phyloP scores from a whole-genome alignment of 2,888 invertebrate genomes.

The Lithophane socia region DNA sequence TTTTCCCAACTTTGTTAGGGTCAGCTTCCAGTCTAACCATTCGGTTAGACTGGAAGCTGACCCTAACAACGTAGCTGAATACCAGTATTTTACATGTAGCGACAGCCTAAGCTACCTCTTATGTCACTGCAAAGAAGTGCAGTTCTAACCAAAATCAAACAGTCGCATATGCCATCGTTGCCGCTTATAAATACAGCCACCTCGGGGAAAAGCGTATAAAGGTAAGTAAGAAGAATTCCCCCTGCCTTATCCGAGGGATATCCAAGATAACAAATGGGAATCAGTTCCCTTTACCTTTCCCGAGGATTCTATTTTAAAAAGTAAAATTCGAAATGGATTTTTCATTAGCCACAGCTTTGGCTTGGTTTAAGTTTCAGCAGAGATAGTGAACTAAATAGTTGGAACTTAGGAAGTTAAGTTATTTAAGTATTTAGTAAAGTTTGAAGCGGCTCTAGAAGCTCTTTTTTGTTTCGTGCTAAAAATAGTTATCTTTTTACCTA shows the following conservation, averaged over 20 bases:
- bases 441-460: not conserved
- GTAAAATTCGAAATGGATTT: constrained; percentile 54
- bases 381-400: constrained; percentile 46
- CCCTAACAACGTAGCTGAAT: not conserved
- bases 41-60: too few relatives aligned
- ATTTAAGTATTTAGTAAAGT: constrained; percentile 44
- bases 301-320: constrained; percentile 42
- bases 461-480: not conserved
- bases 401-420: constrained; percentile 39
- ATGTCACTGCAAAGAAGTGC: not conserved
- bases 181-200: constrained; percentile 24
- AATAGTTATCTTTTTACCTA: not conserved
- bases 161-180: constrained; percentile 12
- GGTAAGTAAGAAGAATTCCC: constrained; percentile 31
- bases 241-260: constrained; percentile 38
- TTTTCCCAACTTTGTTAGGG: not conserved
- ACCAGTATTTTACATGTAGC: not conserved
- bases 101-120: not conserved
- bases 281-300: constrained; percentile 24
- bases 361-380: constrained; percentile 46
- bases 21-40: not conserved
- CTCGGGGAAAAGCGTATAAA: constrained; percentile 11
- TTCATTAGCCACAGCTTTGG: constrained; percentile 52
- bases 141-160: constrained; percentile 5
- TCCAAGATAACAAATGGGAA: constrained; percentile 54